phyloP scores from a whole-genome alignment of 2,797 vertebrate genomes.

The Sternotherus odoratus region DNA sequence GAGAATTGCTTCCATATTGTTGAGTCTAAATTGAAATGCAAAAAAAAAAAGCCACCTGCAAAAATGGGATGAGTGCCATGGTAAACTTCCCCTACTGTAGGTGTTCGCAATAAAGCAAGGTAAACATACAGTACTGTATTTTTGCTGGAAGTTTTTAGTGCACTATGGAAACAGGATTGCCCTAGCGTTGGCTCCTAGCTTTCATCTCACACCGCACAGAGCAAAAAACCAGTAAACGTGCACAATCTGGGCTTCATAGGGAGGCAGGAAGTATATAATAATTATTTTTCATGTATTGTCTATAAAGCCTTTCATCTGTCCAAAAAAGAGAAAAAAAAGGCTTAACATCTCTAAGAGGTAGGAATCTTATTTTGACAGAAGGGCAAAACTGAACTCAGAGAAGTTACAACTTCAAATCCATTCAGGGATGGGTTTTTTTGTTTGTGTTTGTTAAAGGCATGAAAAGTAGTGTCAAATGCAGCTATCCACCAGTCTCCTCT shows the following conservation, averaged over 20 bases:
- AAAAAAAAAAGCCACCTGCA: constrained; percentile 31
- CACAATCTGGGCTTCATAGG: not conserved
- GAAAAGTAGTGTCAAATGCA: not conserved
- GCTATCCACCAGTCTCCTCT: not conserved
- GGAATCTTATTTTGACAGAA: not conserved
- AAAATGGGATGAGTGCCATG: not conserved
- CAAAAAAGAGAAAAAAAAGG: not conserved
- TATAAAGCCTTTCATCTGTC: not conserved
- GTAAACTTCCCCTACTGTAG: constrained; percentile 4
- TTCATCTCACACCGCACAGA: not conserved
- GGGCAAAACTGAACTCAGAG: not conserved
- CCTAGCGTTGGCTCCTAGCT: not conserved
- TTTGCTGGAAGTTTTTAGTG: not conserved
- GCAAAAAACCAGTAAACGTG: not conserved
- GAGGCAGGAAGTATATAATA: not conserved
- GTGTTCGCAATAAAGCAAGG: not conserved
- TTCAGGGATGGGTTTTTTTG: not conserved
- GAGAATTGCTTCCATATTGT: constrained; percentile 63
- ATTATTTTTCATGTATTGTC: not conserved
- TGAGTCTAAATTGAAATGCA: constrained; percentile 60
- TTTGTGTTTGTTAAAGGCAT: not conserved
- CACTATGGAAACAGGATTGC: not conserved
- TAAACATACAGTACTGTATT: not conserved
- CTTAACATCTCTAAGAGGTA: not conserved
- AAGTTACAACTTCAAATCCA: not conserved